Evolutionary conservation across 2,113 vertebrate genomes (phyloP), one percentile per base, ranked within the genome.

Genomic region (Anthoscopus minutus): DNA sequence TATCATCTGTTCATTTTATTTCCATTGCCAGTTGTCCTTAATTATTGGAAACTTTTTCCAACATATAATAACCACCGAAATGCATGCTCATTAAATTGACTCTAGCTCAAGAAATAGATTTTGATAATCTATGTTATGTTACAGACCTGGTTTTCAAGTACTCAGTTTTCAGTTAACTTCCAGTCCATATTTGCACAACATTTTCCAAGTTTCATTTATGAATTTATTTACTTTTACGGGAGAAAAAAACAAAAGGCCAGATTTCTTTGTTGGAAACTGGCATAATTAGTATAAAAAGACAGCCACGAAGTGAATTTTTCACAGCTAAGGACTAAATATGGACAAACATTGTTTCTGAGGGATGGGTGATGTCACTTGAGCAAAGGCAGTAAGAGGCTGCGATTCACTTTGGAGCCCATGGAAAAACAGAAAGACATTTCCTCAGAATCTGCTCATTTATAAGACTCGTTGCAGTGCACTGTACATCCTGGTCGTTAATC

Each of bases 11-110:
- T 97, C 82, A 61, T 96, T 98, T 97, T 96, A 95, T 95, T 97
- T 97, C 89, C 91, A 94, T 95, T 97, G 96, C 92, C 96, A 98
- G 96, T 98, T 98, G 98, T 89, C 93, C 92, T 96, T 97, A 98
- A 98, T 97, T 97, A 98, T 97, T 96, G 62, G 94, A 96, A 97
- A 94, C 47, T 83, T 98, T 97, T 96, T 97, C 96, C 67, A 84
- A 33, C 9, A 13, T 79, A 69, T 93, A 98, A 97, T 97, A 95
- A 88, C 84, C 92, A 60, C 83, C 93, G 87, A 96, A 97, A 97
- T 96, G 92, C 71, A 71, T 91, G 81, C 92, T 98, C 95, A 95
- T 97, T 98, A 97, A 96, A 94, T 40, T 48, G 80, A 95, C 61
- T 96, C 62, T 90, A 96, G 72, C 80, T 91, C 89, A 86, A 97